Percentiles rank a stretch among this genome's conserved stretches.
Evolutionary conservation across 2,797 vertebrate genomes (phyloP).

Genomic region (Trachops cirrhosus): DNA sequence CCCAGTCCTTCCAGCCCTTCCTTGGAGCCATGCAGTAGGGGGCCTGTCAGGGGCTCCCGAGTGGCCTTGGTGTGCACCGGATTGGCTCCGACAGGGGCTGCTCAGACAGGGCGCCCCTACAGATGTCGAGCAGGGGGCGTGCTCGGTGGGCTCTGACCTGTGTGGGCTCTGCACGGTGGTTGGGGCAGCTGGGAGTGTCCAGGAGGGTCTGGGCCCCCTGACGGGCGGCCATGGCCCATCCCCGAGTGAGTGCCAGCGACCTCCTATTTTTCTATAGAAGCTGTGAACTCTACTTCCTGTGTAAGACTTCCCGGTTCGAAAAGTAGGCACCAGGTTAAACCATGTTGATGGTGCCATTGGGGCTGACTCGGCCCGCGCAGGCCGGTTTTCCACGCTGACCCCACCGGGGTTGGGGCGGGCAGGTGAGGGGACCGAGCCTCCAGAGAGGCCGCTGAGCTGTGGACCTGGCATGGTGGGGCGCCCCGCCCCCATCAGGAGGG

Average conservation of each 20-base stretch:
- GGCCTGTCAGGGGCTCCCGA: not conserved
- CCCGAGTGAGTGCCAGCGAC: not conserved
- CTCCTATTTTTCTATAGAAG: not conserved
- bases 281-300: not conserved
- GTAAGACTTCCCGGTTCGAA: not conserved
- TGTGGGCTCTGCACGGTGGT: not conserved
- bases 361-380: not conserved
- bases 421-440: not conserved
- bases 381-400: not conserved
- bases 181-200: not conserved
- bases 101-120: fast-evolving
- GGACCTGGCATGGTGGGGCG: not conserved
- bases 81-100: not conserved
- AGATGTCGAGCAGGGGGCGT: not conserved
- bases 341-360: not conserved
- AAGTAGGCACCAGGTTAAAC: not conserved
- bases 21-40: too few relatives aligned
- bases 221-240: not conserved
- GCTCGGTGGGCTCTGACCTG: not conserved
- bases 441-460: not conserved
- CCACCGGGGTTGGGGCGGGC: not conserved
- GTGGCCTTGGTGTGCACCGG: not conserved
- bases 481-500: not conserved
- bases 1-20: not conserved
- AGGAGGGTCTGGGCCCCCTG: not conserved